These are phyloP conservation scores for Drosophila robusta DNA, from an alignment of 2,888 invertebrate genomes.

Conservation along the genomic window DNA sequence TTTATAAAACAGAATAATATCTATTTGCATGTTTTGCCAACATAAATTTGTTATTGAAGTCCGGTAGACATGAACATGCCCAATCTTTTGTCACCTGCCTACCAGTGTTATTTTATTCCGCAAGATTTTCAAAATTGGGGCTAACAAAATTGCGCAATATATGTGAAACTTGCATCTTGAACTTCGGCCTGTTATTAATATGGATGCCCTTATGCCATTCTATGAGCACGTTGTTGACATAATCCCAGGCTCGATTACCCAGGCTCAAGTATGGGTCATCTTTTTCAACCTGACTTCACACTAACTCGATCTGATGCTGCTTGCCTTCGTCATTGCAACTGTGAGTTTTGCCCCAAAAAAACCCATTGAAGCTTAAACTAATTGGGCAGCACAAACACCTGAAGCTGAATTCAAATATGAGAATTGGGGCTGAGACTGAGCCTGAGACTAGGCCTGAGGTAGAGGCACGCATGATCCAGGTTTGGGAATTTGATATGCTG, in stretches of 20 bases:
- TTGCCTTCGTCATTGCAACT: conserved; percentile 52
- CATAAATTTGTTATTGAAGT: neutral
- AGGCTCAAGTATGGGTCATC: conserved; percentile 11
- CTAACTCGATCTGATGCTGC: conserved; percentile 45
- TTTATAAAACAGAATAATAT: too few species aligned
- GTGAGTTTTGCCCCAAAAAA: conserved; percentile 38
- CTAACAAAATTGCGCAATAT: neutral
- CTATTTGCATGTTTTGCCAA: neutral
- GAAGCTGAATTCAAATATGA: conserved; percentile 20
- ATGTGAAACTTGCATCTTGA: neutral
- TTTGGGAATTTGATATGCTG: conserved; percentile 76
- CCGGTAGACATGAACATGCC: neutral
- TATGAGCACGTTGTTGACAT: conserved; percentile 23
- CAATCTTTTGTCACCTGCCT: neutral
- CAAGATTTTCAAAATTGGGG: too few species aligned
- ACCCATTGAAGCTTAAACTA: conserved; percentile 52
- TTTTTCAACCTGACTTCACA: conserved; percentile 43
- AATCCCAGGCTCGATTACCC: conserved; percentile 55
- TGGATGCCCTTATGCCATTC: neutral
- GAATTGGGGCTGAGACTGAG: conserved; percentile 15
- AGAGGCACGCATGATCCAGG: conserved; percentile 49
- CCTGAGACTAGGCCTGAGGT: neutral
- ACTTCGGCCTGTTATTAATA: conserved; percentile 4
- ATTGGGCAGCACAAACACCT: conserved; percentile 69
- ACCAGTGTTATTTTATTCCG: too few species aligned